Evolutionary conservation across 2,888 invertebrate species (phyloP).

Genomic region (Ceraclea dissimilis): DNA sequence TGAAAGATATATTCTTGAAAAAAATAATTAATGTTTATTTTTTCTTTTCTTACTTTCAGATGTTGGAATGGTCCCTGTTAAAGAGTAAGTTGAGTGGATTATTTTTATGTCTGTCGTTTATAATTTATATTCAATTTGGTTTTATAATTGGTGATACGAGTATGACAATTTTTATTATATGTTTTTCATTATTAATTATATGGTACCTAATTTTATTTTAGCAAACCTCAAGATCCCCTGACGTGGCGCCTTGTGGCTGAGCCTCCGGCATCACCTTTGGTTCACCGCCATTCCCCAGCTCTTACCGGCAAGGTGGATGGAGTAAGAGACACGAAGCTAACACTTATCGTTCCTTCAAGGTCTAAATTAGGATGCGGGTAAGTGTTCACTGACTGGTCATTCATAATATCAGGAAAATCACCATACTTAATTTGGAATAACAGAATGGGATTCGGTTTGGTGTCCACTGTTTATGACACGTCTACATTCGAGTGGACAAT

Average conservation of each 20-base stretch:
- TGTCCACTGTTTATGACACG: too few species aligned
- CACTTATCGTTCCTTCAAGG: slow-evolving; percentile 72
- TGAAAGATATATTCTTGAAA: too few species aligned
- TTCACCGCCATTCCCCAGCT: slow-evolving; percentile 48
- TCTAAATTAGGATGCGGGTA: slow-evolving; percentile 81
- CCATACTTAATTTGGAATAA: too few species aligned
- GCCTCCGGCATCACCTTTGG: slow-evolving; percentile 34
- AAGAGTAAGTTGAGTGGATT: slow-evolving; percentile 71
- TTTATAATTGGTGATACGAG: not conserved
- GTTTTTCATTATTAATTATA: too few species aligned
- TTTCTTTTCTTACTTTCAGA: slow-evolving; percentile 57
- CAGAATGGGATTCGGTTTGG: too few species aligned
- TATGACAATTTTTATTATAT: not conserved
- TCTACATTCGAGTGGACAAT: too few species aligned
- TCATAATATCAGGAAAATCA: not conserved
- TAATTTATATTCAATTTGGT: not conserved
- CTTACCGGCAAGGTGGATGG: slow-evolving; percentile 45
- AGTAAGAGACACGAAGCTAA: slow-evolving; percentile 62
- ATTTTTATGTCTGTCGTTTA: not conserved
- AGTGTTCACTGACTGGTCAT: slow-evolving; percentile 28
- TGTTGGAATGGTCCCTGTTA: slow-evolving; percentile 89
- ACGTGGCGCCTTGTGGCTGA: slow-evolving; percentile 78
- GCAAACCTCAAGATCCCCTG: slow-evolving; percentile 65
- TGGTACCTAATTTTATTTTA: slow-evolving; percentile 33
- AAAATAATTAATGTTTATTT: too few species aligned